A percentile compares a stretch with the other conserved stretches of the same genome.
Conservation (phyloP, 35 echinoderm and acorn worm species). For the Nesometra sesokonis region DNA sequence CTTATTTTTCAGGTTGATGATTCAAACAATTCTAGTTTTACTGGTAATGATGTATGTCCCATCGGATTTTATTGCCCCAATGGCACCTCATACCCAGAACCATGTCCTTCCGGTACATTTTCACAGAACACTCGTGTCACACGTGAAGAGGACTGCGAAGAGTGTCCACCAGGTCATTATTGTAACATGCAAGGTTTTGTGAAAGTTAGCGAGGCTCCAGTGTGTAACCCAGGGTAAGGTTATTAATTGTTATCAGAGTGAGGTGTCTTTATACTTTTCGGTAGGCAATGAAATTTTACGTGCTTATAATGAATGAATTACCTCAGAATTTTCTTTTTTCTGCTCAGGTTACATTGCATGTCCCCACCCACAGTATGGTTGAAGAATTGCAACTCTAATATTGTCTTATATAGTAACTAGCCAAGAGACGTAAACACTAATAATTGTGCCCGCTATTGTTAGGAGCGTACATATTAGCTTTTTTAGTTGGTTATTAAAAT, state of each 20-base stretch:
- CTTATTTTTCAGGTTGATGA: constrained; percentile 6
- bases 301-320: no score
- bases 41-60: constrained; percentile 90
- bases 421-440: no score
- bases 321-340: no score
- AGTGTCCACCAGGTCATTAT: constrained; percentile 63
- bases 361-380: no score
- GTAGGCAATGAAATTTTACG: no score
- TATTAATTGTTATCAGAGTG: neutral
- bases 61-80: constrained; percentile 89
- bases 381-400: no score
- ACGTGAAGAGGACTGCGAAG: constrained; percentile 55
- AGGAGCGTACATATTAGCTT: no score
- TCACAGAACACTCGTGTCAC: constrained; percentile 67
- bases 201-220: constrained; percentile 64
- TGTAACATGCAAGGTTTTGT: constrained; percentile 91
- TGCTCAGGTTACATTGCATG: no score
- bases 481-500: no score
- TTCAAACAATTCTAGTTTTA: constrained; percentile 56
- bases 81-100: constrained; percentile 90
- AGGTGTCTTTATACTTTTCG: no score
- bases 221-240: constrained; percentile 69
- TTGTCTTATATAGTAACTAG: no score
- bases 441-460: no score
- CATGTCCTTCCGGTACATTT: constrained; percentile 84